Evolutionary conservation across 2,113 vertebrate genomes (phyloP).

Genomic region (Eurystomus gularis): DNA sequence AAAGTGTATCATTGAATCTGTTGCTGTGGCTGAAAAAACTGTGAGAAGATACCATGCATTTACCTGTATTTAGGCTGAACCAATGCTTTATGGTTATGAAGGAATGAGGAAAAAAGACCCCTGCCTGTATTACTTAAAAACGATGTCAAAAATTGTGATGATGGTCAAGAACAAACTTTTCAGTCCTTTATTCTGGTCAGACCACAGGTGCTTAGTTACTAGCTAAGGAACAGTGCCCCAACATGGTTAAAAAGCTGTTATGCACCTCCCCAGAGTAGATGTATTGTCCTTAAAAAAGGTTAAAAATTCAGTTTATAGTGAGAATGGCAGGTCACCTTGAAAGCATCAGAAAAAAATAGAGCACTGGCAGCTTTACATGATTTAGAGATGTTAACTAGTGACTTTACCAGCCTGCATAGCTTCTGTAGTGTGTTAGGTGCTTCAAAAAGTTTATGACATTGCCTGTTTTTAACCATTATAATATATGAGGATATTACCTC

Average conservation of each 20-base stretch:
- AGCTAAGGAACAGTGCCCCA: neutral
- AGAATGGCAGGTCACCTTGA: slow-evolving; percentile 31
- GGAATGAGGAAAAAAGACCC: rapidly evolving
- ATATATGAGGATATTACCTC: slow-evolving; percentile 33
- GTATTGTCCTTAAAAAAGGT: neutral
- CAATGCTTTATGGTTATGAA: neutral
- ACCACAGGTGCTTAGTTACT: neutral
- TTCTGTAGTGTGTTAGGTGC: neutral
- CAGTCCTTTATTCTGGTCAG: neutral
- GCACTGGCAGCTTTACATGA: neutral
- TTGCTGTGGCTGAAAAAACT: neutral
- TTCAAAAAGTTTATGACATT: slow-evolving; percentile 43
- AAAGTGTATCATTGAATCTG: neutral
- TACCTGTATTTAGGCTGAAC: neutral
- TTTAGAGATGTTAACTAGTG: slow-evolving; percentile 32
- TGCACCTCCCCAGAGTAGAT: neutral
- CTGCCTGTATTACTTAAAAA: neutral
- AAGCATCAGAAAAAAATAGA: neutral
- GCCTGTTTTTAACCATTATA: slow-evolving; percentile 33
- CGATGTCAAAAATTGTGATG: neutral
- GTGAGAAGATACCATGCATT: rapidly evolving
- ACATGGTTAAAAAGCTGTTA: neutral
- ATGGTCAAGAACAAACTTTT: neutral
- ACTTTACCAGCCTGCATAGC: neutral
- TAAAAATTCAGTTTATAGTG: neutral